Percentiles rank a stretch among this genome's conserved stretches.
phyloP scores from a whole-genome alignment of 1,140 invertebrate genomes.

The Zaprionus capensis region DNA sequence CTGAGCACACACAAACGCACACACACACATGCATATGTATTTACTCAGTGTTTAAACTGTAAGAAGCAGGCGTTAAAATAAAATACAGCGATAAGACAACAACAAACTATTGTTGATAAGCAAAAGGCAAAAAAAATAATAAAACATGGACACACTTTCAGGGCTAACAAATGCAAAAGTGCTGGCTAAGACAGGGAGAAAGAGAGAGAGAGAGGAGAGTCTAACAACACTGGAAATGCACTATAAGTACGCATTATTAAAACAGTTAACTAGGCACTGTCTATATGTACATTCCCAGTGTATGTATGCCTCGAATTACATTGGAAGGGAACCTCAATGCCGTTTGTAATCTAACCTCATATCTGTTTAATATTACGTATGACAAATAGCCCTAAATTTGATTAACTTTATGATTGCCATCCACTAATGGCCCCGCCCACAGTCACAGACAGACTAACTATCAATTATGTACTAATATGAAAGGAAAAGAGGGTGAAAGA shows the following conservation, averaged over 20 bases:
- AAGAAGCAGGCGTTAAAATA: slow-evolving; percentile 46
- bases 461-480: background rate
- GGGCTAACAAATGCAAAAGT: slow-evolving; percentile 27
- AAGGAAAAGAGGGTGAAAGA: slow-evolving; percentile 38
- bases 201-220: background rate
- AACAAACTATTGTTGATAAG: slow-evolving; percentile 48
- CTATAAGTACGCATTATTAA: background rate
- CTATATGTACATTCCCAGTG: background rate
- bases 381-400: slow-evolving; percentile 40
- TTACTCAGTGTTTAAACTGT: slow-evolving; percentile 37
- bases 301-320: slow-evolving; percentile 41
- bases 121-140: slow-evolving; percentile 9
- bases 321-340: slow-evolving; percentile 55
- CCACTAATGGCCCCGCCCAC: background rate
- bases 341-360: slow-evolving; percentile 57
- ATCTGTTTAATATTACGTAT: slow-evolving; percentile 53
- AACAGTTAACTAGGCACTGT: background rate
- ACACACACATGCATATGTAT: slow-evolving; percentile 16
- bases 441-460: background rate
- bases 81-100: slow-evolving; percentile 49
- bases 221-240: background rate
- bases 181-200: background rate
- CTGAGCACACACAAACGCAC: slow-evolving; percentile 1
- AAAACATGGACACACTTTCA: slow-evolving; percentile 17
- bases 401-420: slow-evolving; percentile 54